Conservation (phyloP, 2,888 invertebrate species). For the Tetropium fuscum region DNA sequence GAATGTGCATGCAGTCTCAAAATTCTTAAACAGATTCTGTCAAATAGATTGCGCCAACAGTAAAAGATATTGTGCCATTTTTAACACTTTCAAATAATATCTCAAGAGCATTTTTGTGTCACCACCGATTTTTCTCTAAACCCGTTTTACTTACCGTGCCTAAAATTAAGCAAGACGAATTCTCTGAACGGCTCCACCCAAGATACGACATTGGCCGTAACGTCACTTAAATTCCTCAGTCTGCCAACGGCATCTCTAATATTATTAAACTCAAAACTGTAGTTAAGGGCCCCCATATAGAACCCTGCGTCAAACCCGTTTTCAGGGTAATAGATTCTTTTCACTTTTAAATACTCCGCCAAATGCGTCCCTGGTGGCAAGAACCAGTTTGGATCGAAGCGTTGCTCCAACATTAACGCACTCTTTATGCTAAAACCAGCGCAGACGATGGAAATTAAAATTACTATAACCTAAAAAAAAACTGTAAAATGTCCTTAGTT, state of each 20-base stretch:
- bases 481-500: background rate
- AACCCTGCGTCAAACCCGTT: constrained; percentile 74
- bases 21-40: no score
- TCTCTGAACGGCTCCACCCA: constrained; percentile 77
- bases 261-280: constrained; percentile 71
- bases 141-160: constrained; percentile 63
- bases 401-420: constrained; percentile 76
- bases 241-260: constrained; percentile 70
- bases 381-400: constrained; percentile 86
- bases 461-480: constrained; percentile 67
- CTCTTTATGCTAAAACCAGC: constrained; percentile 74
- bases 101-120: no score
- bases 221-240: constrained; percentile 69
- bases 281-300: constrained; percentile 76
- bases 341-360: constrained; percentile 70
- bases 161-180: constrained; percentile 72
- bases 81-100: no score
- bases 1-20: no score
- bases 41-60: no score
- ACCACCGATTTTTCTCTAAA: no score
- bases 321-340: constrained; percentile 74
- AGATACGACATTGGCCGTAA: constrained; percentile 69
- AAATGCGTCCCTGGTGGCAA: constrained; percentile 77
- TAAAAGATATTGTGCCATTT: no score
- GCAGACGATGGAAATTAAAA: constrained; percentile 71